Evolutionary conservation across 2,888 invertebrate genomes (phyloP), one percentile per base, ranked within the genome.

Genomic region (Amphipoea oculea): DNA sequence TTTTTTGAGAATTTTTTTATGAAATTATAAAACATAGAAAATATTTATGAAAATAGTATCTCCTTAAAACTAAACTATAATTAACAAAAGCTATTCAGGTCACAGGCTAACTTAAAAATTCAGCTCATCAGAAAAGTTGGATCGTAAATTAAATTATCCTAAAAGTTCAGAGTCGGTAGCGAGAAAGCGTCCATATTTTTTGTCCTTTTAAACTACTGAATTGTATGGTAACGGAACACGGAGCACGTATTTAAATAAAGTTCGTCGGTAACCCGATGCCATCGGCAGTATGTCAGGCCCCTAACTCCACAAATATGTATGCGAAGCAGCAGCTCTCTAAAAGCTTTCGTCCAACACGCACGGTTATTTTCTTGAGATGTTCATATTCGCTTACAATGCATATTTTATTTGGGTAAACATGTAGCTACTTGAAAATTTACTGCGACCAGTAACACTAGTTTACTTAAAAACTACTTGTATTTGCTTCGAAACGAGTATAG

Each of bases 281-380:
- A 45, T 23, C 5, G 71, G 76, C 72, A 67, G 82, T 88, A 82
- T 90, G 86, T 84, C 83, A 84, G 75, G 75, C 60, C 79, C 86
- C 85, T 90, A 84, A 90, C 83, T 79, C 48, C 69, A 85, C 81
- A 88, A 87, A 90, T 87, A 89, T 90, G 85, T 89, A 86, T 89
- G 92, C 90, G 91, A 86, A 86, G 90, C 86, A 90, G 89, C 84
- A 91, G 90, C 91, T 91, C 92, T 93, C 93, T 95, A 95, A 95
- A 95, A 95, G 95, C 95, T 95, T 95, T 95, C 93, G 93, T 93
- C 91, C 90, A 90, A 93, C 90, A 92, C 91, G 88, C 90, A 85
- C 86, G 87, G 91, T 94, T 94, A 93, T 94, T 94, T 93, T 91
- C 93, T 91, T 89, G 90, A 92, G 90, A 93, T 89, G 87, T 88